Percentiles rank a stretch among this genome's conserved stretches.
phyloP scores from a whole-genome alignment of 2,888 invertebrate genomes.

The Macrophya annulata region DNA sequence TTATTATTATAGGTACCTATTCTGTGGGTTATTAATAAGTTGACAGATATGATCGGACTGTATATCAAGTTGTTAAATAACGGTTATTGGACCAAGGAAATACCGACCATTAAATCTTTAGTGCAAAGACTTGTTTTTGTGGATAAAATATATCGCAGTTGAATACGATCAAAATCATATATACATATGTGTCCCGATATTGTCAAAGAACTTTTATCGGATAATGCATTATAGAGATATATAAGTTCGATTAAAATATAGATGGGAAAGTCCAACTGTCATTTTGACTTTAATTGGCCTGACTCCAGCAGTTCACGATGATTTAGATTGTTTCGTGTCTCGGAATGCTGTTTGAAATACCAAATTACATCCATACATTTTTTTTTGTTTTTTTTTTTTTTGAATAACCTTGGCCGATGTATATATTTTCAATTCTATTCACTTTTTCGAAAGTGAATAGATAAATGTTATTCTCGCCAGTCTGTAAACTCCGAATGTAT shows the following conservation, averaged over 20 bases:
- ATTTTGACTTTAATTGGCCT: background rate
- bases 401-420: background rate
- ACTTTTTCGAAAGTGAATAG: background rate
- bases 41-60: background rate
- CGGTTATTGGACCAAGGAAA: background rate
- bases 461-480: too few species aligned
- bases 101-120: background rate
- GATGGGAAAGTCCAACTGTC: background rate
- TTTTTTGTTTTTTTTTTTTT: background rate
- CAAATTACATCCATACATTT: background rate
- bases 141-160: background rate
- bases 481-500: too few species aligned
- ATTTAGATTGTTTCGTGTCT: background rate
- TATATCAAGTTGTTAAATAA: background rate
- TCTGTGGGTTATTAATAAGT: background rate
- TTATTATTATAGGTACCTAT: too few species aligned
- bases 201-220: background rate
- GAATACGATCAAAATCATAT: background rate
- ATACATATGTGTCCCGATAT: background rate
- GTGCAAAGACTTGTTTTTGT: background rate
- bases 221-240: background rate
- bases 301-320: background rate
- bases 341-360: background rate
- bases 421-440: background rate
- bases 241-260: background rate